Evolutionary conservation across 1,140 invertebrate species (phyloP), one percentile per base, ranked within the genome.

Genomic region (Akabosia matsudoensis): DNA sequence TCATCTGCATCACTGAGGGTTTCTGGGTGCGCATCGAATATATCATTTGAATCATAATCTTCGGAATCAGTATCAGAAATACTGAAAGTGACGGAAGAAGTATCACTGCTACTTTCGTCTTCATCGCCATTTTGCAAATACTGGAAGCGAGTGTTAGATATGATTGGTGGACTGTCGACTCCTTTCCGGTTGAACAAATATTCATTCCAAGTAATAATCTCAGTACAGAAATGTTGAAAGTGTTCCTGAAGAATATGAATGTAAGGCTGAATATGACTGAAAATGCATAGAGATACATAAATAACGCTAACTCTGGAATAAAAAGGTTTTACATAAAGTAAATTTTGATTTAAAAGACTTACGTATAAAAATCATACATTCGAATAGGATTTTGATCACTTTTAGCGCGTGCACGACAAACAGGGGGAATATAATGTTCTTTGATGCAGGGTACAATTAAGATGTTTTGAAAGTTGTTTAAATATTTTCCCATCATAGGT

Each of bases 401-500:
- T 31, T 67, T 67, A 4, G 61, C 28, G 13, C 31, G 28, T 7
- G 24, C 22, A 10, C 10, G 61, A 30, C 61, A 30, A 31, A 30
- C 24, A 16, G 24, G 61, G 3, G 61, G 61, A 28, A 30, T 67
- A n/a, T 67, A 67, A 28, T 31, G 24, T 67, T 67, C 61, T 67
- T 67, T 67, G n/a, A 67, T 67, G 30, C 61, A 67, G 3, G 61
- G 61, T 30, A 67, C 61, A 30, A 67, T 13, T 67, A 67, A 4
- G 22, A 67, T 67, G 28, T 67, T 13, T n/a, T 31, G 1, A n/a
- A 30, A 67, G n/a, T 67, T 67, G n/a, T 67, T 31, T n/a, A 67
- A 30, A 67, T 67, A 67, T 22, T 67, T 67, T 28, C 61, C 61
- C 61, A 67, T 67, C 61, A 67, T 67, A 16, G 61, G 61, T 30